Base-by-base conservation (phyloP, 1,140 invertebrate genomes). In the Tribolium castaneum region DNA sequence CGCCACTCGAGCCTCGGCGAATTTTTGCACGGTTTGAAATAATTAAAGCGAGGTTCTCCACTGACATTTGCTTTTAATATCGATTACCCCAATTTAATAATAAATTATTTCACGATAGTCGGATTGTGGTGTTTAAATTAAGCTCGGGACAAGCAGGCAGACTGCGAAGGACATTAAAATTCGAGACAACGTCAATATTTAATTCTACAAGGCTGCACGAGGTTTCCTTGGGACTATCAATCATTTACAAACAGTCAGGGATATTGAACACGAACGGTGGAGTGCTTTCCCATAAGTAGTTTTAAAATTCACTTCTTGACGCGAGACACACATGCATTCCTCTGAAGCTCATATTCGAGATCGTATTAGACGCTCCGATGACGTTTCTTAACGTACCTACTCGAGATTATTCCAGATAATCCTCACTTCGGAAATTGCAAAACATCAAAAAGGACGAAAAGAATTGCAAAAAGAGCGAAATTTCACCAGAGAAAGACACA, bases 181-280 rank as follows among this genome's bases (percentile, higher is more conserved):
- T 81, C 80, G 78, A 77, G 77, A 79, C 80, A 77, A 78, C 80
- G 66, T 81, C 80, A 81, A 81, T 81, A 81, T 81, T 81, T 81
- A 81, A 81, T 81, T 81, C 78, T 77, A 75, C 75, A 77, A 77
- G 75, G 77, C 51, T 79, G 73, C 56, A 52, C 72, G 73, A 77
- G 80, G 80, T 77, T 75, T 81, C 80, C 50, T 45, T 16, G 78
- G 54, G 77, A 81, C 80, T 81, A 81, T 81, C 80, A 81, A 81
- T 81, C 80, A 81, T 81, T 81, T 79, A 81, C 72, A 81, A 81
- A 79, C 80, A 81, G 73, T 75, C 79, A 49, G 62, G 56, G 79
- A 80, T 80, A 80, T 80, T 80, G 79, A 80, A 76, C 76, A 78
- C 39, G 72, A 74, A 66, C 52, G n/a, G 19, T 45, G 22, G 30